These are phyloP conservation scores for Delichon dasypus DNA, from an alignment of 2,797 vertebrate genomes.

Conservation along the genomic window DNA sequence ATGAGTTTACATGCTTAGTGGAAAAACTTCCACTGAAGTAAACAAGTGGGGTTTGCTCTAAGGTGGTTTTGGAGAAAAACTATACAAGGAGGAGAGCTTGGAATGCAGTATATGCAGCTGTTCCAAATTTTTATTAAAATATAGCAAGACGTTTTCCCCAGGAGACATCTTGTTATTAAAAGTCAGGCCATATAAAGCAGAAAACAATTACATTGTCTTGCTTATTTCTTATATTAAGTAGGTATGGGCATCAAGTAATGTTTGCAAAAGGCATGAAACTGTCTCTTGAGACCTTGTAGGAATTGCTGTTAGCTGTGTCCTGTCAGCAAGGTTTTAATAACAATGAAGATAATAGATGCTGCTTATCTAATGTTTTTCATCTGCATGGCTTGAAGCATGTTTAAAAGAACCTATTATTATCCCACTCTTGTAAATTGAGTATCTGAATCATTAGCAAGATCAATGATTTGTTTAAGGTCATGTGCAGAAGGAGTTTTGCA, in stretches of 20 bases:
- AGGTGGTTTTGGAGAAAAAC: constrained; percentile 56
- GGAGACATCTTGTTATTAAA: not conserved
- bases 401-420: not conserved
- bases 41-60: constrained; percentile 26
- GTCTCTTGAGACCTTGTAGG: not conserved
- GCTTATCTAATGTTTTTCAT: constrained; percentile 13
- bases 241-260: not conserved
- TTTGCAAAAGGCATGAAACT: not conserved
- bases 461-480: not conserved
- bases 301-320: not conserved
- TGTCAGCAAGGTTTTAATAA: constrained; percentile 34
- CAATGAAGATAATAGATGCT: not conserved
- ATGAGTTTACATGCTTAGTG: constrained; percentile 32
- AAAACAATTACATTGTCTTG: not conserved
- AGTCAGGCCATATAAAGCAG: constrained; percentile 19
- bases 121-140: constrained; percentile 30
- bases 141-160: not conserved
- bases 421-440: not conserved
- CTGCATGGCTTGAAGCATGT: not conserved
- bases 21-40: constrained; percentile 56
- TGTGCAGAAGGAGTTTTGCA: not conserved
- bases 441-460: not conserved
- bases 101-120: not conserved
- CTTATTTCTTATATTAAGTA: not conserved
- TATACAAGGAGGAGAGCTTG: not conserved